phyloP scores from a whole-genome alignment of 2,888 invertebrate species.

The Myathropa florea region DNA sequence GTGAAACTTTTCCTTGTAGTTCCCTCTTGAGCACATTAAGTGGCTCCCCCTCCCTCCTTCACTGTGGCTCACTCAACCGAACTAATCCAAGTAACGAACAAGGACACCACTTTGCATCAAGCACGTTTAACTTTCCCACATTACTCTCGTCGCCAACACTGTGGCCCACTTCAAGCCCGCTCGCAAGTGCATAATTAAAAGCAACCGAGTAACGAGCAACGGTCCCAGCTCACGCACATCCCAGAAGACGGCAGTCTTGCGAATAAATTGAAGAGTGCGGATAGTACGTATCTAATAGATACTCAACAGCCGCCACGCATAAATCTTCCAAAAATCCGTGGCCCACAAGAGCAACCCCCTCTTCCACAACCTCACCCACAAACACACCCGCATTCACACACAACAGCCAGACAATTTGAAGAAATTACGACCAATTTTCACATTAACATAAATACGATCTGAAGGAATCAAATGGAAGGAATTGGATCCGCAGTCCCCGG shows the following conservation, averaged over 20 bases:
- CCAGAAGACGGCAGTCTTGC: neutral
- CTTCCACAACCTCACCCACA: neutral
- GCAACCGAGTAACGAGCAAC: constrained; percentile 5
- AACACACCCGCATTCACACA: neutral
- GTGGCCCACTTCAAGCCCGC: neutral
- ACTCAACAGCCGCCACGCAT: constrained; percentile 13
- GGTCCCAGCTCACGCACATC: neutral
- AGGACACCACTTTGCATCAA: neutral
- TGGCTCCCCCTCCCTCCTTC: neutral
- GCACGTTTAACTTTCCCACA: constrained; percentile 24
- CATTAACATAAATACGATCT: constrained; percentile 31
- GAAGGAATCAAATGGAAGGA: constrained; percentile 26
- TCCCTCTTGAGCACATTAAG: neutral
- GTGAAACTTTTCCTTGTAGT: neutral
- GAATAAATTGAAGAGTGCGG: constrained; percentile 14
- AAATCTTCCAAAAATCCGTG: constrained; percentile 15
- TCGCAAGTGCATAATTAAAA: constrained; percentile 8
- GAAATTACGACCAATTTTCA: constrained; percentile 28
- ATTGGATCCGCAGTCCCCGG: neutral
- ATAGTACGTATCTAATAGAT: constrained; percentile 5
- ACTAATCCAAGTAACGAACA: neutral
- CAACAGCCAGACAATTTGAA: neutral
- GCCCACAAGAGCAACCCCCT: neutral
- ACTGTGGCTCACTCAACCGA: neutral
- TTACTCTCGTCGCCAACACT: neutral